These are phyloP conservation scores for Ciona savignyi DNA, from an alignment of 23 tunicate species.

Conservation along the genomic window DNA sequence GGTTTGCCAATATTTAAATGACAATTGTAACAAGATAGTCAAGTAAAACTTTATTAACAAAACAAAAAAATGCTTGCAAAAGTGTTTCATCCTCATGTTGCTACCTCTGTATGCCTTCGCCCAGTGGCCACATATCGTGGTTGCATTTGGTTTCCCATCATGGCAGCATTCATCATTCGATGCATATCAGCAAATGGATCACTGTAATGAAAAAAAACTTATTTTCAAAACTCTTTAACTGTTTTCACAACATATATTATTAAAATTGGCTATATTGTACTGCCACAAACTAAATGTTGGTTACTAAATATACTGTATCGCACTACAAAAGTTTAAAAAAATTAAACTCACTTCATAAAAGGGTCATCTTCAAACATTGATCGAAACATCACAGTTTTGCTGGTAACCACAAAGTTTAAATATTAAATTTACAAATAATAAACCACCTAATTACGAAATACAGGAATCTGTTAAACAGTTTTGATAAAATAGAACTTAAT, in stretches of 20 bases:
- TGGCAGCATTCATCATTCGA: background rate
- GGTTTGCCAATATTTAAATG: no score
- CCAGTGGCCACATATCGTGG: slow-evolving; percentile 8
- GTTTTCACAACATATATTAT: no score
- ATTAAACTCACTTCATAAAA: background rate
- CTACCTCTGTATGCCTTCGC: slow-evolving; percentile 34
- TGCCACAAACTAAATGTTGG: no score
- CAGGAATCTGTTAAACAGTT: no score
- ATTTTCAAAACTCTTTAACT: background rate
- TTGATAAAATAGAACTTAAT: no score
- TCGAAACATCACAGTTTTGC: background rate
- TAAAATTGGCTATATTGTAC: no score
- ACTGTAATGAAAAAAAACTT: background rate
- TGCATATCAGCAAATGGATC: background rate
- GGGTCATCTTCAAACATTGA: background rate
- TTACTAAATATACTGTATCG: background rate
- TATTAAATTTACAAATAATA: background rate
- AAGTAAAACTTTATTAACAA: background rate
- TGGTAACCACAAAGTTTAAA: background rate
- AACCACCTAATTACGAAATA: no score
- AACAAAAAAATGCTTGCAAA: background rate
- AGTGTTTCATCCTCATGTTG: background rate
- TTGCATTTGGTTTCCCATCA: background rate
- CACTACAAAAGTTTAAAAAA: background rate
- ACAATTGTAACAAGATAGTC: no score